Evolutionary conservation across 2,797 vertebrate genomes (phyloP), one percentile per base, ranked within the genome.

Genomic region (Gephyroberyx darwinii): DNA sequence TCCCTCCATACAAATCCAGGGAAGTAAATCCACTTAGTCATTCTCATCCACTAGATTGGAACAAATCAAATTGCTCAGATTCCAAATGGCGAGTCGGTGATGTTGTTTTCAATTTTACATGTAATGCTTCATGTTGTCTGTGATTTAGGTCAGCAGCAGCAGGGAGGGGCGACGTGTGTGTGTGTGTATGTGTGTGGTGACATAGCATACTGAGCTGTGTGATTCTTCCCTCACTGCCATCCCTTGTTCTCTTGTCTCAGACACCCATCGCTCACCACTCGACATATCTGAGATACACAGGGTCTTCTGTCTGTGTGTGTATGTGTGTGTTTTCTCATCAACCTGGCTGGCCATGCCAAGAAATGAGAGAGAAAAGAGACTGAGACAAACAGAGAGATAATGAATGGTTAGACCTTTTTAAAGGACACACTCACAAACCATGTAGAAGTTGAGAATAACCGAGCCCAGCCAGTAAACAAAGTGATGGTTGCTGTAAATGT

Each of bases 101-200:
- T 43, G 65, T 56, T 71, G 19, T 75, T 68, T 65, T 81, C 39
- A 61, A 52, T 70, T 72, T 71, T 60, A 57, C 43, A 43, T 31
- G 45, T 58, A 61, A 74, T 17, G 6, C 65, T 52, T 37, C 17
- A 14, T 55, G 68, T 81, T 59, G 43, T 65, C 55, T 64, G 54
- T 78, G 68, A 86, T 78, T 81, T 20, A 65, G 73, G 67, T 79
- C 78, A 77, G 20, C 51, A 47, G 31, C 41, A 20, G 20, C 41
- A 52, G 17, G 60, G 39, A 47, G 31, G 39, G 35, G 14, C 30
- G 7, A 5, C 55, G 1, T 13, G 26, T 26, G 20, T 61, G 20
- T 58, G 55, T 31, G 65, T 16, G n/a, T 47, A 10, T 26, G 61
- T 20, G 17, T 48, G 30, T 22, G 62, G 45, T 54, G 47, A 45